phyloP scores from a whole-genome alignment of 2,797 vertebrate species.

The Tokudaia muenninki region DNA sequence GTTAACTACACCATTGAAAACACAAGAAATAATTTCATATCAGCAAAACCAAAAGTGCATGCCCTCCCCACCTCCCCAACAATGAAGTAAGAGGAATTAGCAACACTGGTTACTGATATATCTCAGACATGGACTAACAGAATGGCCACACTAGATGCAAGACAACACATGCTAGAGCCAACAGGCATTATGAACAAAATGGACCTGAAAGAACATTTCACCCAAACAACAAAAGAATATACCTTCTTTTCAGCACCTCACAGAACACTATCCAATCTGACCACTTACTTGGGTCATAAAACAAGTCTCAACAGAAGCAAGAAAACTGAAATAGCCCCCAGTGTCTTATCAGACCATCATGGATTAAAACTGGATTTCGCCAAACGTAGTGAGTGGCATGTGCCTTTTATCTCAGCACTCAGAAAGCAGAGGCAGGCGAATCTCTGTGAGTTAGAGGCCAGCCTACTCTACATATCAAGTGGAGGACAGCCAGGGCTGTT shows the following conservation, averaged over 20 bases:
- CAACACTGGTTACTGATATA: not conserved
- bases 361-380: not conserved
- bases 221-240: not conserved
- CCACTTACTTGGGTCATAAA: not conserved
- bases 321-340: not conserved
- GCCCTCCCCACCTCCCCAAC: not conserved
- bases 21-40: not conserved
- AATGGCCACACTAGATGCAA: not conserved
- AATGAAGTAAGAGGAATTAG: not conserved
- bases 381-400: not conserved
- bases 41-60: not conserved
- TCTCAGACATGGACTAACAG: not conserved
- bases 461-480: not conserved
- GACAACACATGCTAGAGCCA: not conserved
- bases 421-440: not conserved
- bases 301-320: not conserved
- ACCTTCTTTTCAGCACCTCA: not conserved
- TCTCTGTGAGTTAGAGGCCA: not conserved
- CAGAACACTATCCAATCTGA: not conserved
- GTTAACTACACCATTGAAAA: not conserved
- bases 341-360: not conserved
- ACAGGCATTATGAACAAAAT: not conserved
- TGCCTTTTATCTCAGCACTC: not conserved
- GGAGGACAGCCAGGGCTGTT: not conserved
- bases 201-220: not conserved